Evolutionary conservation across 2,888 invertebrate genomes (phyloP).

Genomic region (Mylabris sibirica): DNA sequence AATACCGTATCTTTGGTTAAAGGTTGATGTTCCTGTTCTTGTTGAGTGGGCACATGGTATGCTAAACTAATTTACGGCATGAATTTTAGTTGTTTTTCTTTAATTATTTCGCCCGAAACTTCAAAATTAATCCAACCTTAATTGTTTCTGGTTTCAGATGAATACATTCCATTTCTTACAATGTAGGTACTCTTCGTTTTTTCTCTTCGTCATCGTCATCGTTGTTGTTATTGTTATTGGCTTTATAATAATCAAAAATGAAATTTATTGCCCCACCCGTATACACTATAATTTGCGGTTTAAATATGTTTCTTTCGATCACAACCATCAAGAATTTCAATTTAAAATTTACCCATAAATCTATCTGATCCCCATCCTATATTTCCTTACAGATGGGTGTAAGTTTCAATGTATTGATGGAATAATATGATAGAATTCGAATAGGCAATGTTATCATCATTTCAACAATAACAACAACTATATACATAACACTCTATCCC

Average conservation of each 20-base stretch:
- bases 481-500: not conserved
- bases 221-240: not conserved
- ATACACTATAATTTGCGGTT: conserved; percentile 44
- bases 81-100: conserved; percentile 17
- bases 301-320: conserved; percentile 41
- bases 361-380: conserved; percentile 28
- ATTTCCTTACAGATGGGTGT: conserved; percentile 12
- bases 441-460: conserved; percentile 25
- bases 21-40: too few species aligned
- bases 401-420: conserved; percentile 35
- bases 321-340: conserved; percentile 48
- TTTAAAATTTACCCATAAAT: conserved; percentile 47
- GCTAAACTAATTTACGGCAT: not conserved
- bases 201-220: not conserved
- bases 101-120: conserved; percentile 26
- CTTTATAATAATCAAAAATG: conserved; percentile 21
- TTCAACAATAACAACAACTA: conserved; percentile 2
- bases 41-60: not conserved
- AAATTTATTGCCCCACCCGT: conserved; percentile 24
- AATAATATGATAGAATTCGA: conserved; percentile 43
- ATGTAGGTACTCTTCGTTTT: conserved; percentile 21
- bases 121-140: not conserved
- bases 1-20: too few species aligned
- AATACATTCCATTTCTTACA: conserved; percentile 8
- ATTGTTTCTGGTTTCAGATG: not conserved